These are phyloP conservation scores for Sorex maritimensis DNA, from an alignment of 2,797 vertebrate species.

Conservation along the genomic window DNA sequence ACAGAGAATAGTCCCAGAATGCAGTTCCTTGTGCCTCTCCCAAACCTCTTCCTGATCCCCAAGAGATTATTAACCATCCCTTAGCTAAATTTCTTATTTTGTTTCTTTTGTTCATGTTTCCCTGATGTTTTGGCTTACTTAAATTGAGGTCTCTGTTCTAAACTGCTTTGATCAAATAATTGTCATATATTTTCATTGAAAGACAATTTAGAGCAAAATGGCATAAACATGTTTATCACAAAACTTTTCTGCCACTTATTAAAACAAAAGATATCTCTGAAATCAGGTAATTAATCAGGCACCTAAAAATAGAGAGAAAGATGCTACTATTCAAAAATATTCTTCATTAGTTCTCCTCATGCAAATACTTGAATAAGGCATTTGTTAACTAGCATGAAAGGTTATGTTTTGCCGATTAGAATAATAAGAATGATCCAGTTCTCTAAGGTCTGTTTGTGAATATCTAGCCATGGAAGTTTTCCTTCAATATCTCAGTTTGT, in stretches of 20 bases:
- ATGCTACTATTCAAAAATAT: background rate
- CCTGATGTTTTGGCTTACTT: background rate
- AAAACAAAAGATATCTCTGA: conserved; percentile 18
- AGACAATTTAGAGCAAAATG: conserved; percentile 22
- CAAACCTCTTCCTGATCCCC: no score
- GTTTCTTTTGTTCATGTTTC: background rate
- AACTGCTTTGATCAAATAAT: conserved; percentile 24
- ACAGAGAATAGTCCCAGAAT: no score
- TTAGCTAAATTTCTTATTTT: background rate
- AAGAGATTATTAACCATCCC: no score
- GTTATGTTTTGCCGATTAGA: conserved; percentile 2
- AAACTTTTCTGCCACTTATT: conserved; percentile 32
- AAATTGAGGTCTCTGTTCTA: background rate
- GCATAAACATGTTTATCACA: background rate
- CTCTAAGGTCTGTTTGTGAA: conserved; percentile 32
- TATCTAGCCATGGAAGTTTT: background rate
- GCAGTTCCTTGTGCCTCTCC: no score
- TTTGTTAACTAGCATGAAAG: conserved; percentile 48
- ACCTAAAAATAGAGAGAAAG: conserved; percentile 50
- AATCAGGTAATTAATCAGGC: conserved; percentile 41
- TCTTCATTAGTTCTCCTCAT: background rate
- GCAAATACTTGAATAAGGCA: background rate
- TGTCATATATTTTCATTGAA: conserved; percentile 57
- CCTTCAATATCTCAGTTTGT: no score
- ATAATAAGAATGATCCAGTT: background rate